These are phyloP conservation scores for Morone saxatilis DNA, from an alignment of 2,113 vertebrate genomes.

Conservation along the genomic window DNA sequence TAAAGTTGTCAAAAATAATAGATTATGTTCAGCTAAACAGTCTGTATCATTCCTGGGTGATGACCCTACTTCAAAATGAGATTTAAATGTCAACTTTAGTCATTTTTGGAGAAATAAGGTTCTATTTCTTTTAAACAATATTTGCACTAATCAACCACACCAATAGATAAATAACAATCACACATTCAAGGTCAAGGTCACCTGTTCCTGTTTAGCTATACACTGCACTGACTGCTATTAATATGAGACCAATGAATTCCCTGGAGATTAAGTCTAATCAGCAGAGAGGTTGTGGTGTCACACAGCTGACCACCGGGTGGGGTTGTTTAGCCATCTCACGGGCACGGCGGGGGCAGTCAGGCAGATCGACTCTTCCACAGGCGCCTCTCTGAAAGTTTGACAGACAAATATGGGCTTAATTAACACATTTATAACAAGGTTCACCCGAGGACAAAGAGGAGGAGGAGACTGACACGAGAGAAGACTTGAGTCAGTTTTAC, in stretches of 20 bases:
- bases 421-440: not conserved
- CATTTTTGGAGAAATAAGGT: no score
- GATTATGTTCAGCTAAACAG: no score
- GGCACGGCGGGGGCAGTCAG: not conserved
- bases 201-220: not conserved
- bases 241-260: not conserved
- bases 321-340: slow-evolving; percentile 34
- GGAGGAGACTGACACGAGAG: not conserved
- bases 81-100: no score
- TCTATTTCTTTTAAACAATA: no score
- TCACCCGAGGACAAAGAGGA: slow-evolving; percentile 17
- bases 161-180: not conserved
- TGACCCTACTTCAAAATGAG: no score
- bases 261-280: not conserved
- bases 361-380: not conserved
- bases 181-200: not conserved
- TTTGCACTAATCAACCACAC: not conserved
- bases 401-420: not conserved
- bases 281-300: no score
- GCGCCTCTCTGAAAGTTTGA: not conserved
- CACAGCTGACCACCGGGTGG: slow-evolving; percentile 46
- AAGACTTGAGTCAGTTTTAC: not conserved
- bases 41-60: no score
- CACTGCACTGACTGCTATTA: not conserved
- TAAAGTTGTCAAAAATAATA: not conserved